A percentile compares a stretch with the other conserved stretches of the same genome.
These are phyloP conservation scores for Butorides virescens DNA, from an alignment of 2,113 vertebrate genomes.

Conservation along the genomic window DNA sequence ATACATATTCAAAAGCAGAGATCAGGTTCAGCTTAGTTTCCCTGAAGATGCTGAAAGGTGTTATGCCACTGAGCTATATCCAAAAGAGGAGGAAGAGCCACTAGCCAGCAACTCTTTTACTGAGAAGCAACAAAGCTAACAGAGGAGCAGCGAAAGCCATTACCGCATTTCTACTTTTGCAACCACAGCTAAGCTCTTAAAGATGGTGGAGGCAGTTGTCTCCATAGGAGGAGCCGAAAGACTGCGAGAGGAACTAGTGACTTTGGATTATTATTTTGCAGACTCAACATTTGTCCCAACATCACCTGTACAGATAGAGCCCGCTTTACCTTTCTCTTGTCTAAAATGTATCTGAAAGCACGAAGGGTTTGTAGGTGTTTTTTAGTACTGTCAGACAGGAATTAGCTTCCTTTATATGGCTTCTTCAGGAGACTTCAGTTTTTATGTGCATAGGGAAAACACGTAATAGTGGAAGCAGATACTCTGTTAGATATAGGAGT, in stretches of 20 bases:
- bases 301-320: neutral
- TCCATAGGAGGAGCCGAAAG: neutral
- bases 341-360: neutral
- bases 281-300: neutral
- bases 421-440: neutral
- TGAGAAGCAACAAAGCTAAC: neutral
- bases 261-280: neutral
- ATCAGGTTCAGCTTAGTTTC: too few species aligned
- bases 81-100: neutral
- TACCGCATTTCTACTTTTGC: neutral
- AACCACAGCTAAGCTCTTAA: neutral
- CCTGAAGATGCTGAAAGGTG: neutral
- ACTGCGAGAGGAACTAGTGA: neutral
- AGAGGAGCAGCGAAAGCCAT: neutral
- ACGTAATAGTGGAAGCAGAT: neutral
- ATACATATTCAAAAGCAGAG: neutral
- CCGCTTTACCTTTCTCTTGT: neutral
- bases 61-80: neutral
- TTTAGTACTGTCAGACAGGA: neutral
- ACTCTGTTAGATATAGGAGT: neutral
- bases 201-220: neutral
- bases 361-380: neutral
- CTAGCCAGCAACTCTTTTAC: neutral
- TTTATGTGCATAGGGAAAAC: neutral
- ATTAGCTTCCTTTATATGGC: neutral